These are phyloP conservation scores for Catostylus mosaicus DNA, from an alignment of 30 jellyfish, hydroid and myxozoan genomes.

Conservation along the genomic window DNA sequence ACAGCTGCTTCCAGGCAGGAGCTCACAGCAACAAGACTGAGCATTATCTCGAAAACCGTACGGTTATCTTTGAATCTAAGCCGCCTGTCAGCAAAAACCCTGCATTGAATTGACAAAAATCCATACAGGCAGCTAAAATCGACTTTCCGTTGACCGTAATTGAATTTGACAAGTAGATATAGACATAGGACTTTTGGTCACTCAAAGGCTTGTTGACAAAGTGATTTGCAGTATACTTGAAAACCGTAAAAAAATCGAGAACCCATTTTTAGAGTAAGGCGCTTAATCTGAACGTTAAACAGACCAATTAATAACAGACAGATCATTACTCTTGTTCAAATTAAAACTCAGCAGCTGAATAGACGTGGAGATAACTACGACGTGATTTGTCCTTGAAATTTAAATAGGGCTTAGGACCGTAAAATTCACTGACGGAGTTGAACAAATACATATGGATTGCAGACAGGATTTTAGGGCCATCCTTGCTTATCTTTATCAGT, in stretches of 20 bases:
- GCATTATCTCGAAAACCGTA: no score
- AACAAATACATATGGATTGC: no score
- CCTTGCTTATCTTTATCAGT: no score
- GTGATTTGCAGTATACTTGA: slow-evolving; percentile 3
- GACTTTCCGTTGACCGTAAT: not conserved
- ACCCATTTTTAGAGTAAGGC: not conserved
- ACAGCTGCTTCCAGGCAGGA: no score
- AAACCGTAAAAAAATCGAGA: not conserved
- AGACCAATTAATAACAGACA: not conserved
- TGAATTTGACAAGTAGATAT: not conserved
- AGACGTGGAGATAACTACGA: no score
- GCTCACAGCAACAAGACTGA: no score
- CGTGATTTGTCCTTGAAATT: no score
- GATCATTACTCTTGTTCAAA: not conserved
- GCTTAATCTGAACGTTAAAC: not conserved
- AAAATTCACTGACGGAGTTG: no score
- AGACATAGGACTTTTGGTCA: not conserved
- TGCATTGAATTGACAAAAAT: not conserved
- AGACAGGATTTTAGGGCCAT: no score
- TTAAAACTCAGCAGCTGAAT: not conserved
- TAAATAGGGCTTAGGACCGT: no score
- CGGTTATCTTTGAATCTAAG: not conserved
- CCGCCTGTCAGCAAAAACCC: not conserved
- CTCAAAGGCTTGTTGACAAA: slow-evolving; percentile 2
- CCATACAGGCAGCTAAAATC: not conserved